A percentile compares a stretch with the other conserved stretches of the same genome.
These are phyloP conservation scores for Tricholauxania praeusta DNA, from an alignment of 2,888 invertebrate species.

Conservation along the genomic window DNA sequence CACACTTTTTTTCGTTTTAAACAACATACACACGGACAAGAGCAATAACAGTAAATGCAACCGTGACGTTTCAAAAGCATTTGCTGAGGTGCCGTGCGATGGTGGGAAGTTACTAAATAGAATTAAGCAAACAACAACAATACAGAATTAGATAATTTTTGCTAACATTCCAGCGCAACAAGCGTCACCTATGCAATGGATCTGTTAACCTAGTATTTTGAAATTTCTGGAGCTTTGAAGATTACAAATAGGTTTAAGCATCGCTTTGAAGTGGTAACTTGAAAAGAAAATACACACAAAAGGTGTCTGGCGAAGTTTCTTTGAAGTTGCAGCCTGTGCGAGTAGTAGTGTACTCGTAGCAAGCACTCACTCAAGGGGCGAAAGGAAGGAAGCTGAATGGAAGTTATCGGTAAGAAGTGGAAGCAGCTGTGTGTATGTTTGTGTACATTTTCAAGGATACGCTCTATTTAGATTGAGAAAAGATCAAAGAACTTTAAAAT, in stretches of 20 bases:
- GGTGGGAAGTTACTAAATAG: too few species aligned
- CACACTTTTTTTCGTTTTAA: too few species aligned
- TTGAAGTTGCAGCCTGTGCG: neutral
- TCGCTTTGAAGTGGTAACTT: conserved; percentile 58
- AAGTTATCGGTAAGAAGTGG: neutral
- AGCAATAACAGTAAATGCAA: too few species aligned
- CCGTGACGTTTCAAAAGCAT: too few species aligned
- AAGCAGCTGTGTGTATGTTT: neutral
- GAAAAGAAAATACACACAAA: neutral
- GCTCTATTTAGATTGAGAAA: neutral
- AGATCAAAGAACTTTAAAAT: neutral
- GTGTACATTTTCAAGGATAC: neutral
- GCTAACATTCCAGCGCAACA: neutral
- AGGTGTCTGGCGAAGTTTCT: neutral
- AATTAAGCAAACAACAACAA: too few species aligned
- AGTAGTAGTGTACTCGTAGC: too few species aligned
- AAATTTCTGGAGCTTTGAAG: conserved; percentile 67
- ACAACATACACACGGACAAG: too few species aligned
- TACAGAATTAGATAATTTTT: neutral
- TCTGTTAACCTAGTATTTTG: conserved; percentile 61
- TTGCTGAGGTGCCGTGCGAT: too few species aligned
- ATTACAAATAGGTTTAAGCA: conserved; percentile 60
- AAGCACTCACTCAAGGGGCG: neutral
- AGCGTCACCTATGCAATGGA: conserved; percentile 1
- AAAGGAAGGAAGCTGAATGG: neutral